A percentile compares a stretch with the other conserved stretches of the same genome.
These are phyloP conservation scores for Phalangium opilio DNA, from an alignment of 2,888 invertebrate species.

Conservation along the genomic window DNA sequence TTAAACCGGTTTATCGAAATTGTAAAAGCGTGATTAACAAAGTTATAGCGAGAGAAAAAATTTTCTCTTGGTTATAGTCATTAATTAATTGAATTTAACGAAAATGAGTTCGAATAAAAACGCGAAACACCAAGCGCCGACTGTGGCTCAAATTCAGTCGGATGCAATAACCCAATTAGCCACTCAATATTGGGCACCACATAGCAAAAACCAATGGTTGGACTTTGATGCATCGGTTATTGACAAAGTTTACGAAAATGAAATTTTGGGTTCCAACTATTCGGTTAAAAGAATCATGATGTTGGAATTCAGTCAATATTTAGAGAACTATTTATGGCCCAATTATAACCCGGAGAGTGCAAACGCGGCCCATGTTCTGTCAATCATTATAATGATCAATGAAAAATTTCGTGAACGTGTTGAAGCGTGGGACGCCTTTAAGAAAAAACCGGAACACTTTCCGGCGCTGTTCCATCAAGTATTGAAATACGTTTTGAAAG, in stretches of 20 bases:
- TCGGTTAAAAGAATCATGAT: constrained; percentile 51
- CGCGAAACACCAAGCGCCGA: constrained; percentile 30
- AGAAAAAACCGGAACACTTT: constrained; percentile 58
- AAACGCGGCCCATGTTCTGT: constrained; percentile 77
- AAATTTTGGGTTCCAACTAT: constrained; percentile 53
- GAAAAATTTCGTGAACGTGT: constrained; percentile 96
- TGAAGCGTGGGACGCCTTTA: constrained; percentile 86
- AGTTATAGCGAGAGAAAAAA: too few relatives aligned
- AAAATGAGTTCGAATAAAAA: too few relatives aligned
- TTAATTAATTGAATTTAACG: too few relatives aligned
- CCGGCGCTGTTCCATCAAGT: constrained; percentile 68
- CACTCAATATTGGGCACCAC: constrained; percentile 81
- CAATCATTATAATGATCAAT: constrained; percentile 95
- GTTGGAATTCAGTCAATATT: constrained; percentile 90
- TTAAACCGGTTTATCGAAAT: too few relatives aligned
- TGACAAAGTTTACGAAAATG: constrained; percentile 73
- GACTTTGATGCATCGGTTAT: constrained; percentile 57
- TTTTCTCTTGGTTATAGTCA: too few relatives aligned
- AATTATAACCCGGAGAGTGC: constrained; percentile 64
- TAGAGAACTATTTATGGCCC: constrained; percentile 95
- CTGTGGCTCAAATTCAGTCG: constrained; percentile 76
- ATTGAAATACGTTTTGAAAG: constrained; percentile 52
- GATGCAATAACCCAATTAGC: constrained; percentile 86
- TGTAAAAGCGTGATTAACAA: too few relatives aligned
- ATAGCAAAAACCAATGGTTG: constrained; percentile 39